Percentiles rank a stretch among this genome's conserved stretches.
Conservation (phyloP, 2,113 vertebrate genomes). For the Callipepla californica region DNA sequence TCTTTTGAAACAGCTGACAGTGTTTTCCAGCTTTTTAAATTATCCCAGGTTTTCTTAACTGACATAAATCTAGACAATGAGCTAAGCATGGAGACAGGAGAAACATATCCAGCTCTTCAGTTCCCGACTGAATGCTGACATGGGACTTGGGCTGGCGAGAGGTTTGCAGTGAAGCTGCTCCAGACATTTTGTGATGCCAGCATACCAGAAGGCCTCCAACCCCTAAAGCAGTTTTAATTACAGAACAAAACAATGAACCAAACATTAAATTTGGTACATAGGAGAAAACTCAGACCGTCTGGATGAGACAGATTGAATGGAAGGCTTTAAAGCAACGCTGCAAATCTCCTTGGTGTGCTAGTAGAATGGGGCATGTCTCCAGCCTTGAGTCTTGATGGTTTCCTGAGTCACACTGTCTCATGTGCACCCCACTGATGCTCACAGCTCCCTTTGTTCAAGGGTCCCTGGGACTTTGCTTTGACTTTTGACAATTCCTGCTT, state of each 20-base stretch:
- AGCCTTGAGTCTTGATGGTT: neutral
- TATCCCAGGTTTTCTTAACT: constrained; percentile 48
- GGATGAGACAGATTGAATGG: neutral
- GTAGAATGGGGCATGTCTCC: neutral
- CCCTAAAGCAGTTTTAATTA: constrained; percentile 45
- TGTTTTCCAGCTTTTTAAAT: constrained; percentile 66
- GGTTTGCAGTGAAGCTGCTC: constrained; percentile 38
- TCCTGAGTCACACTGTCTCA: neutral
- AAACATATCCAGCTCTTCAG: constrained; percentile 48
- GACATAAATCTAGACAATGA: constrained; percentile 66
- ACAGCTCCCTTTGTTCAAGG: neutral
- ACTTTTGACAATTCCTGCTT: neutral
- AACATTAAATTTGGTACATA: constrained; percentile 37
- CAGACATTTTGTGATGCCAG: constrained; percentile 57
- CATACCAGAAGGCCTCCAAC: constrained; percentile 56
- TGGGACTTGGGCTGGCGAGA: constrained; percentile 51
- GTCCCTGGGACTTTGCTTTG: neutral
- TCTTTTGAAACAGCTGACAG: constrained; percentile 55
- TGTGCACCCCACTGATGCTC: neutral
- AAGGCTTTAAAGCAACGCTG: constrained; percentile 8
- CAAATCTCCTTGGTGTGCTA: neutral
- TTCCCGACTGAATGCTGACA: neutral
- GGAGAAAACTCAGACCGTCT: neutral
- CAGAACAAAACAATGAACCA: constrained; percentile 33
- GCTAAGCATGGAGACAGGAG: constrained; percentile 60